Evolutionary conservation across 2,113 vertebrate genomes (phyloP).

Genomic region (Trematocara marginatum): DNA sequence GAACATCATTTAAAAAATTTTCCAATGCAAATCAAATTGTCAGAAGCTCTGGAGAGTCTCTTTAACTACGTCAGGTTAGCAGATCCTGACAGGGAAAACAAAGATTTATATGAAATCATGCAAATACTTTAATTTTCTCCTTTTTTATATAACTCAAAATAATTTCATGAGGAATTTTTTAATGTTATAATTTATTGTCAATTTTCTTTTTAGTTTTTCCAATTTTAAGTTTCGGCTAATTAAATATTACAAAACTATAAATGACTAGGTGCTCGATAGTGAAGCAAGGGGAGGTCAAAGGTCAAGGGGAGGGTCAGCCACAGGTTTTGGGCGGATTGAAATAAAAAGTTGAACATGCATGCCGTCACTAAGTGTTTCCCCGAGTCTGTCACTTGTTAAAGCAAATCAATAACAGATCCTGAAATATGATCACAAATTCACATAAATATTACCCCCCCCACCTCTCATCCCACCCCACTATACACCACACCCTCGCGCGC

Average conservation of each 20-base stretch:
- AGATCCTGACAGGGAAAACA: background rate
- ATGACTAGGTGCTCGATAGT: background rate
- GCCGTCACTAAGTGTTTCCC: background rate
- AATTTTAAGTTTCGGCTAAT: background rate
- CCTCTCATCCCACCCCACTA: background rate
- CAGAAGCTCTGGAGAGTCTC: background rate
- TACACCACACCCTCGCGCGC: background rate
- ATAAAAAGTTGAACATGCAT: background rate
- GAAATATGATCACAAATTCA: slow-evolving; percentile 62
- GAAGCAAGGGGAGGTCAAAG: background rate
- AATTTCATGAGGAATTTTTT: background rate
- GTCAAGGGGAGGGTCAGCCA: background rate
- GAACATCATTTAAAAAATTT: background rate
- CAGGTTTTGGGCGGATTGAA: background rate
- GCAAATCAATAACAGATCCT: slow-evolving; percentile 55
- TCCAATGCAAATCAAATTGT: background rate
- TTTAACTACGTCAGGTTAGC: background rate
- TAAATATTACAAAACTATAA: background rate
- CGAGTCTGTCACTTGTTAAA: slow-evolving; percentile 8
- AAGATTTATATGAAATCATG: background rate
- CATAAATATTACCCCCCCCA: slow-evolving; percentile 31
- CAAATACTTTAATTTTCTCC: background rate
- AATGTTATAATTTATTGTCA: background rate
- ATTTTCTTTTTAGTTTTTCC: background rate
- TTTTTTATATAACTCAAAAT: background rate